These are phyloP conservation scores for Muscicapa striata DNA, from an alignment of 2,797 vertebrate genomes.

Conservation along the genomic window DNA sequence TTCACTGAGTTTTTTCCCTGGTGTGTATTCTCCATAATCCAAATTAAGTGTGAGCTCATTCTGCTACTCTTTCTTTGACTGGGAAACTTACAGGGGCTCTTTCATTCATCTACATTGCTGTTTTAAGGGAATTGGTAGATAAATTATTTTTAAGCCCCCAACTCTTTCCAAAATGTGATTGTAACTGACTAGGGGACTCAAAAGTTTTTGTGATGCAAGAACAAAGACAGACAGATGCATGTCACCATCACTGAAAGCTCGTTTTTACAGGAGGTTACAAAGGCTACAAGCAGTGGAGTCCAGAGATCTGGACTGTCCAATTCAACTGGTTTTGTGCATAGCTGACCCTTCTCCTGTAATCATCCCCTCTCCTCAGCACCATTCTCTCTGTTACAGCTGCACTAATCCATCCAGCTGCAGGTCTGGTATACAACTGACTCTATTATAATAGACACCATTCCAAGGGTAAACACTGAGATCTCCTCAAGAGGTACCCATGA, in stretches of 20 bases:
- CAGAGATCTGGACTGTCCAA: not conserved
- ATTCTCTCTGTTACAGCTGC: not conserved
- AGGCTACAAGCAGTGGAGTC: not conserved
- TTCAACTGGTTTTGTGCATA: not conserved
- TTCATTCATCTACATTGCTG: not conserved
- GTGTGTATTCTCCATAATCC: not conserved
- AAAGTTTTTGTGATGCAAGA: not conserved
- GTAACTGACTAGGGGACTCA: not conserved
- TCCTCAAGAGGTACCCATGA: not conserved
- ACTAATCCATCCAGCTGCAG: not conserved
- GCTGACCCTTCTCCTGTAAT: not conserved
- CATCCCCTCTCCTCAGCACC: not conserved
- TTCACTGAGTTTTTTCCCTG: not conserved
- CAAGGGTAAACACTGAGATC: not conserved
- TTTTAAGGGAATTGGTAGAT: not conserved
- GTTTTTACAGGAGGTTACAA: not conserved
- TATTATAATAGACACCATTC: not conserved
- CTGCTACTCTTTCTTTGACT: not conserved
- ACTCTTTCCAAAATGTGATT: not conserved
- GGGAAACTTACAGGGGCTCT: not conserved
- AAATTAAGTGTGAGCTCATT: not conserved
- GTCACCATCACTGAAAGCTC: not conserved
- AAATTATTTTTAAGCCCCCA: not conserved
- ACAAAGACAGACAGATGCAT: not conserved
- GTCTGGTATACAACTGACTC: not conserved